Base-by-base conservation (phyloP, 2,797 vertebrate species). In the Chaetophractus vellerosus region DNA sequence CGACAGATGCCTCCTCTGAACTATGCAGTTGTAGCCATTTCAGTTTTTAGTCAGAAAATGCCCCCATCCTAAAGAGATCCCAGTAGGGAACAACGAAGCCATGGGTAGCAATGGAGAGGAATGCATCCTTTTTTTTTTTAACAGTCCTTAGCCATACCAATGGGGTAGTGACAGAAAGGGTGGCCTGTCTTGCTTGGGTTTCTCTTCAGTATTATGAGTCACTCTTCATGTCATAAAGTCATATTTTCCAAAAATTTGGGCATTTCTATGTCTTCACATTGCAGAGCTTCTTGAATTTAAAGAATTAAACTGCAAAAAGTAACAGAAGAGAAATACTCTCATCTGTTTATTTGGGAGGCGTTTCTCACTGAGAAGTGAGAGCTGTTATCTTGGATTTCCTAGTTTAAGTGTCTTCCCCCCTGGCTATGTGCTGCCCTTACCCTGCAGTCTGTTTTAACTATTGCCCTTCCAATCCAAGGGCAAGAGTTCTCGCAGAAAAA, bases 381-480 rank as follows among this genome's bases (percentile, higher is more conserved):
- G 57, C 66, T 36, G 19, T 66, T 15, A 0, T 55, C 64, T 66
- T 55, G 50, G 31, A 0, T 41, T 64, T 15, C 52, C 79, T 68
- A 23, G 9, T 45, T 31, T 86, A 48, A 83, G 19, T 28, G 1
- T 76, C 83, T 97, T 78, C 76, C 86, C 0, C 74, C 90, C 81
- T 96, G 93, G 7, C 12, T 1, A 48, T 0, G 75, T n/a, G 82
- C 57, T 45, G 28, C 31, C 80, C 91, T 91, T 80, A 48, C 81
- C 93, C 95, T 94, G 88, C 88, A 88, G 90, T 93, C 79, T 71
- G 50, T 90, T 92, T 64, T 94, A 90, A 95, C 97, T 88, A 82
- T 96, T 68, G 61, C 81, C 68, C 80, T 97, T 95, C 93, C 88
- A 96, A 80, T 33, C 92, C 90, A 94, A 94, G 90, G 76, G 68